Conservation (phyloP, 1,140 invertebrate genomes). For the Nebria ingens region DNA sequence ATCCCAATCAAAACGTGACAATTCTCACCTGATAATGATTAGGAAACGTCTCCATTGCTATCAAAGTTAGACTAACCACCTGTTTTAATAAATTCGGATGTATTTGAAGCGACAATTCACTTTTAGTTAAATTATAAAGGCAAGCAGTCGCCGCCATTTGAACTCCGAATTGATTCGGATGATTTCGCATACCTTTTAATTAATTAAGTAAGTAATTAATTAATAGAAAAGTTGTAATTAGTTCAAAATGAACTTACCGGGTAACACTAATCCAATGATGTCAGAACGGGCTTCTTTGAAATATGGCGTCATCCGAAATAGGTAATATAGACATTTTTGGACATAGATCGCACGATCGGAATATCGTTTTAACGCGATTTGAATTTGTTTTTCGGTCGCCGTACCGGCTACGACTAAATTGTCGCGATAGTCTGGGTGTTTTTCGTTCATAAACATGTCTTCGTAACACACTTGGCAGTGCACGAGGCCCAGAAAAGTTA, state of each 20-base stretch:
- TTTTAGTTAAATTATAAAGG: constrained; percentile 68
- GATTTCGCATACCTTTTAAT: constrained; percentile 47
- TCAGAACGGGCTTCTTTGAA: constrained; percentile 51
- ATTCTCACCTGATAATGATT: constrained; percentile 44
- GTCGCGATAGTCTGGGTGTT: constrained; percentile 35
- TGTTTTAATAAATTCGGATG: constrained; percentile 55
- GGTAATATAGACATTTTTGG: constrained; percentile 61
- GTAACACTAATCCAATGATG: constrained; percentile 60
- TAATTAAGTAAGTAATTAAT: not conserved
- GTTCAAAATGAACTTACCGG: constrained; percentile 25
- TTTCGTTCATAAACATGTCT: constrained; percentile 42
- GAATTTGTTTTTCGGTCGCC: constrained; percentile 50
- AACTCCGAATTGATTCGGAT: constrained; percentile 54
- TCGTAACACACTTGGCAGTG: constrained; percentile 49
- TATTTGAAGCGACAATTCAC: constrained; percentile 52
- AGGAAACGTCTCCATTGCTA: constrained; percentile 64
- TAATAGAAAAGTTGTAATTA: not conserved
- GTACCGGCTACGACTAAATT: constrained; percentile 46
- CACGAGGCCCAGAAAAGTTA: constrained; percentile 53
- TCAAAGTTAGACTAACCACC: constrained; percentile 57
- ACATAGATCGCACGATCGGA: constrained; percentile 49
- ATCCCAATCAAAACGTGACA: not conserved
- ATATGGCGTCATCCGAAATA: constrained; percentile 45
- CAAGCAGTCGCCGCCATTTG: constrained; percentile 76
- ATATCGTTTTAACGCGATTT: constrained; percentile 51